phyloP scores from a whole-genome alignment of 2,797 vertebrate genomes.

The Tangara arthus region DNA sequence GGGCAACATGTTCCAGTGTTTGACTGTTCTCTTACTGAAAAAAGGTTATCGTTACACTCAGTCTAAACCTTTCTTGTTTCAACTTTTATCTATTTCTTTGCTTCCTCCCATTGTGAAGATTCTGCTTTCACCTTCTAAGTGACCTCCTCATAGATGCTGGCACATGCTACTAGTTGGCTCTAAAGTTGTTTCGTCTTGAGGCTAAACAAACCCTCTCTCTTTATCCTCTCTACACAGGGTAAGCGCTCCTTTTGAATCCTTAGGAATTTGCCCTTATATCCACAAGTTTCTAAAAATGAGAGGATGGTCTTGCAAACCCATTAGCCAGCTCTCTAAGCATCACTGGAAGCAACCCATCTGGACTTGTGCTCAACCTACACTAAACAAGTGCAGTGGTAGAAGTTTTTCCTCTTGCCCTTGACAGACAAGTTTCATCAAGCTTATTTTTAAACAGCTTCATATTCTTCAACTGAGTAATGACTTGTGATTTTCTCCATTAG shows the following conservation, averaged over 20 bases:
- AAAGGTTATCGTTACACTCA: neutral
- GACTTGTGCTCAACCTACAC: neutral
- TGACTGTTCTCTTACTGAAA: neutral
- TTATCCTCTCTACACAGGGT: neutral
- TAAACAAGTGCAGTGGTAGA: neutral
- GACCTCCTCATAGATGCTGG: neutral
- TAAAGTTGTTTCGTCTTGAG: neutral
- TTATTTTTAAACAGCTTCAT: neutral
- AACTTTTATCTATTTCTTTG: neutral
- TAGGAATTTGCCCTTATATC: neutral
- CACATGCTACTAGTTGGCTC: neutral
- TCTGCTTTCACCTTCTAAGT: neutral
- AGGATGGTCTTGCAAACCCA: neutral
- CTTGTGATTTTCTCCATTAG: neutral
- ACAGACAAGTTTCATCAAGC: neutral
- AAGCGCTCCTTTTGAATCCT: neutral
- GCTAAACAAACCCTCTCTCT: neutral
- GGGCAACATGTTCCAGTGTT: neutral
- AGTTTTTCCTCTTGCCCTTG: neutral
- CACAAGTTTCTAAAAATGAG: neutral
- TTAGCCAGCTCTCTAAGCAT: neutral
- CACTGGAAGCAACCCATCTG: neutral
- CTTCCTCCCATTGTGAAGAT: neutral
- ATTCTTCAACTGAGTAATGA: neutral
- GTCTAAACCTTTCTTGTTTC: neutral